Base-by-base conservation (phyloP, 2,113 vertebrate genomes). In the Tretioscincus oriximinensis region DNA sequence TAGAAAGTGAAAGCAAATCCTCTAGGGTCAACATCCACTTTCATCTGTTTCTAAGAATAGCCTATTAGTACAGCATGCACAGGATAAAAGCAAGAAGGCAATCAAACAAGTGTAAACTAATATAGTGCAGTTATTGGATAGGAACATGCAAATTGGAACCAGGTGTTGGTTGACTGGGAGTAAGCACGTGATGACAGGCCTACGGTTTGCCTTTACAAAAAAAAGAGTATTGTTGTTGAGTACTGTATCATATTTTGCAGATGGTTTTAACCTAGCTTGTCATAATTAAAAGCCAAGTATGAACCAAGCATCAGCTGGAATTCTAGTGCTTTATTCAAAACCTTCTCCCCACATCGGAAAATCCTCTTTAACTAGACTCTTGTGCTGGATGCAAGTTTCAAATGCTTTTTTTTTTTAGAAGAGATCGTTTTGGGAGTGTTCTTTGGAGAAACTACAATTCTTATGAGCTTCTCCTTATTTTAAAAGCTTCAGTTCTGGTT, bases 111-210 rank as follows among this genome's bases (percentile, higher is more conserved):
- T 73, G 81, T 80, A 92, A 88, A 78, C 66, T 69, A 89, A 89
- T 88, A 75, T 85, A 86, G 69, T 1, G n/a, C 51, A 88, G 87
- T 94, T 95, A 94, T 94, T 93, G 90, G 91, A 92, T 49, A 91
- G 88, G 90, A 92, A 82, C 87, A 86, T 64, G 88, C 10, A 81
- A 95, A 95, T 95, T 95, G 92, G 86, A 96, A 96, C 92, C 96
- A 97, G 88, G 95, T 96, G 96, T 92, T 92, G 89, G 94, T 87
- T 91, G 92, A 96, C 96, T 95, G 95, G 73, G 87, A 88, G 80
- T 12, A 11, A 91, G 87, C 88, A 83, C 85, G 77, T 78, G 93
- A 93, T 92, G 91, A 92, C 90, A 93, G 91, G 82, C 92, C 88
- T 68, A 35, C 83, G 71, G 58, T 1, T 0, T 81, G 83, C 79